Evolutionary conservation across 2,113 vertebrate genomes (phyloP), one percentile per base, ranked within the genome.

Genomic region (Mesoclemmys tuberculata): DNA sequence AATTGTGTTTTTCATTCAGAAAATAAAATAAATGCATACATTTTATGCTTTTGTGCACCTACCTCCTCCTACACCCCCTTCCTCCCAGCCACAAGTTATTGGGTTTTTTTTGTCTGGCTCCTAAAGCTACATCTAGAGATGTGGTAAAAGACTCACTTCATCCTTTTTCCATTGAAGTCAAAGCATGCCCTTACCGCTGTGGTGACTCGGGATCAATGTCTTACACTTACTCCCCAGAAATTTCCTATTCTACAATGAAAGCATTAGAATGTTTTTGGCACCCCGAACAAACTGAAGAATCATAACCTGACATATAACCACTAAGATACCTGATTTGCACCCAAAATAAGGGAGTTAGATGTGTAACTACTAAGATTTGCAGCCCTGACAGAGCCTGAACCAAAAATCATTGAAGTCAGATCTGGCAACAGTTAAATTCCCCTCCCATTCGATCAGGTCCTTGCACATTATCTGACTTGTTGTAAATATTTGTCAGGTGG

Each of bases 51-150:
- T 46, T 52, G 6, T 38, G 6, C 24, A 87, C 27, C 56, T 44
- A 87, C 27, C 56, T 44, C 13, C 7, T 24, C 1, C 5, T 46
- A 18, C 16, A 21, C 3, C 0, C 1, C 6, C 2, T 14, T 8
- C 6, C 2, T 2, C 7, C 31, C 8, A 18, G 8, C 31, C 18
- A 21, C 31, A n/a, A 35, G 35, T 61, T 31, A 10, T n/a, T 19
- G 31, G 46, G 46, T 46, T 46, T n/a, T 68, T 38, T 68, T 35
- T 9, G 18, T 61, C 13, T 61, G 4, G 0, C 3, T 68, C 68
- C 55, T 8, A 56, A 84, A 56, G 16, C 84, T 44, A 8, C 1
- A 1, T 58, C 48, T 84, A n/a, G 8, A 71, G 68, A 38, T n/a
- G n/a, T 41, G n/a, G n/a, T 71, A 71, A 38, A 71, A 71, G 68